Conservation (phyloP, 2,113 vertebrate genomes). For the Nothoprocta perdicaria region DNA sequence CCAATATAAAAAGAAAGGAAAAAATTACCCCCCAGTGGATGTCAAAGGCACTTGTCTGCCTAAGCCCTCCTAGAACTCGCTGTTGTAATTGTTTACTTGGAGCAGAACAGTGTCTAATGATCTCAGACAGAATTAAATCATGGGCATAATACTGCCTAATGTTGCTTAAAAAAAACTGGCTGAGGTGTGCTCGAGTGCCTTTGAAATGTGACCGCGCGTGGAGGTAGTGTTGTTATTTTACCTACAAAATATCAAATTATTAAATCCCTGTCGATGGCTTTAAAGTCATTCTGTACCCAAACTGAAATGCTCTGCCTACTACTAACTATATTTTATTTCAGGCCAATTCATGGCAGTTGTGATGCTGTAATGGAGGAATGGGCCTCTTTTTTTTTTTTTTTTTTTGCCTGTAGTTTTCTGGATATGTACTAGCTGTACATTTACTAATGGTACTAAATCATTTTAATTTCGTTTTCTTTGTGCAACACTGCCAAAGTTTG, state of each 20-base stretch:
- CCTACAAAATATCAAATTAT: background rate
- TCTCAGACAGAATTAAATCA: slow-evolving; percentile 42
- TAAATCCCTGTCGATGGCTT: background rate
- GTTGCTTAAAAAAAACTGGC: slow-evolving; percentile 20
- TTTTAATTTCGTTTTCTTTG: background rate
- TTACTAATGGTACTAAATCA: background rate
- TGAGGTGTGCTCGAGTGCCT: slow-evolving; percentile 4
- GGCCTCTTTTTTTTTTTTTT: background rate
- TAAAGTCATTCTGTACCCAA: background rate
- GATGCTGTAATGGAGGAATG: background rate
- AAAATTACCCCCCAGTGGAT: background rate
- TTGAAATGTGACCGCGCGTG: background rate
- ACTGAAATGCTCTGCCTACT: background rate
- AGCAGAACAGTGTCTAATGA: background rate
- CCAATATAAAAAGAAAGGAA: background rate
- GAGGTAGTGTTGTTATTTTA: background rate
- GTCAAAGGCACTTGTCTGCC: background rate
- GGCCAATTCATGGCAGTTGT: background rate
- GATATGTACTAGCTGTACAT: rapidly evolving
- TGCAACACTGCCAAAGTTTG: background rate
- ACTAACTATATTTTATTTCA: rapidly evolving
- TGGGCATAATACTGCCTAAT: background rate
- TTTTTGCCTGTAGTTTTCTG: background rate
- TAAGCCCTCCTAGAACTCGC: background rate
- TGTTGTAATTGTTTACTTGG: background rate